Conservation (phyloP, 2,888 invertebrate species). For the Trachelus stipa region DNA sequence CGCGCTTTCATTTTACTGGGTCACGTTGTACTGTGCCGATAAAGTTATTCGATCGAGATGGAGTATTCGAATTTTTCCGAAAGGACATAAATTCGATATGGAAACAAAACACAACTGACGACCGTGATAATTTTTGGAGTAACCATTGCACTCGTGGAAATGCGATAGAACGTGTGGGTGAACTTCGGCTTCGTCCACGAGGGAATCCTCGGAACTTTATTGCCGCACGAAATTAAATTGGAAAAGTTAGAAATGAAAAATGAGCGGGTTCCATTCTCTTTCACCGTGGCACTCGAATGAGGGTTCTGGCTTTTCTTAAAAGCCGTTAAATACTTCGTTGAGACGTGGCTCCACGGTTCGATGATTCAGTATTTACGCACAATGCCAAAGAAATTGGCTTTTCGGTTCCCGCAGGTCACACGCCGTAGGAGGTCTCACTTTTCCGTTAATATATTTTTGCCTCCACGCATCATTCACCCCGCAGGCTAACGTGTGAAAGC, state of each 20-base stretch:
- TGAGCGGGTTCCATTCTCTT: conserved; percentile 35
- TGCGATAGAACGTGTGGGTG: neutral
- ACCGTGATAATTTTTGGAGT: neutral
- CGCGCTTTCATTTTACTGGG: neutral
- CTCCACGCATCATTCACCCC: conserved; percentile 13
- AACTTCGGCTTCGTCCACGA: neutral
- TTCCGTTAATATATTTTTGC: conserved; percentile 32
- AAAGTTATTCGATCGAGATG: neutral
- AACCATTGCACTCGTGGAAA: neutral
- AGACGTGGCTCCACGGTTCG: conserved; percentile 39
- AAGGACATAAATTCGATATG: neutral
- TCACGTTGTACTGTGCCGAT: neutral
- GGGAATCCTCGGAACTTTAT: conserved; percentile 32
- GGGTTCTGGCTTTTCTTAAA: conserved; percentile 40
- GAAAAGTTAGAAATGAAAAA: conserved; percentile 52
- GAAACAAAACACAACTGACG: neutral
- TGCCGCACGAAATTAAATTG: conserved; percentile 47
- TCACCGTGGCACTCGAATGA: conserved; percentile 25
- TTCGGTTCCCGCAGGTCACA: conserved; percentile 46
- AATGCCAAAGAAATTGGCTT: conserved; percentile 58
- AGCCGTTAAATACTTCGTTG: conserved; percentile 55
- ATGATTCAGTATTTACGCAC: conserved; percentile 61
- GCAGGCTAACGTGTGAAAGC: neutral
- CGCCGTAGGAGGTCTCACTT: conserved; percentile 53
- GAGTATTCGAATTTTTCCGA: neutral